Evolutionary conservation across 1,140 invertebrate genomes (phyloP).

Genomic region (Hormaphis cornu): DNA sequence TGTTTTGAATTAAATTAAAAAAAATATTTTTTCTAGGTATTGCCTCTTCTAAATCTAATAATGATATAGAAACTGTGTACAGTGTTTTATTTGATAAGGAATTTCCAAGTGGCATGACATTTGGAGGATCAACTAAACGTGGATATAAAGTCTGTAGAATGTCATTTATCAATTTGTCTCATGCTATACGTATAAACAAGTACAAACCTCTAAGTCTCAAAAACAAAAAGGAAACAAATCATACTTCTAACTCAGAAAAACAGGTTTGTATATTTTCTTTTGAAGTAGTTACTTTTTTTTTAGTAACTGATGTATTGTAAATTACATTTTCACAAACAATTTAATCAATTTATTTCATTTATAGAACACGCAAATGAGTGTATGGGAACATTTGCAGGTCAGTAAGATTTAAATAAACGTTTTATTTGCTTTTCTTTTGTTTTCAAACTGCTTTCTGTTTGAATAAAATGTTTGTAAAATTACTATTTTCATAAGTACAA

Average conservation of each 20-base stretch:
- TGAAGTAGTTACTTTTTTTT: not conserved
- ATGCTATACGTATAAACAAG: constrained; percentile 43
- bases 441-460: too few species aligned
- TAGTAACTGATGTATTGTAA: too few species aligned
- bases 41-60: constrained; percentile 47
- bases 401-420: not conserved
- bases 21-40: constrained; percentile 42
- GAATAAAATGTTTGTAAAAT: too few species aligned
- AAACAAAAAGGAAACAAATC: constrained; percentile 30
- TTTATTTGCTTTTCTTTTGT: not conserved
- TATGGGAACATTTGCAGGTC: constrained; percentile 14
- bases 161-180: constrained; percentile 54
- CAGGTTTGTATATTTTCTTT: not conserved
- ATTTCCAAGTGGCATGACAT: constrained; percentile 56
- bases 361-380: constrained; percentile 25
- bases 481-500: too few species aligned
- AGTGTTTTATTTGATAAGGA: constrained; percentile 68
- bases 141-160: constrained; percentile 48
- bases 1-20: too few species aligned
- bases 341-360: constrained; percentile 13
- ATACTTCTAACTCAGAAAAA: constrained; percentile 9
- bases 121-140: constrained; percentile 47
- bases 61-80: constrained; percentile 49
- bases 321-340: constrained; percentile 8
- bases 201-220: constrained; percentile 41